Evolutionary conservation across 2,888 invertebrate species (phyloP), one percentile per base, ranked within the genome.

Genomic region (Epirrhoe tristata): DNA sequence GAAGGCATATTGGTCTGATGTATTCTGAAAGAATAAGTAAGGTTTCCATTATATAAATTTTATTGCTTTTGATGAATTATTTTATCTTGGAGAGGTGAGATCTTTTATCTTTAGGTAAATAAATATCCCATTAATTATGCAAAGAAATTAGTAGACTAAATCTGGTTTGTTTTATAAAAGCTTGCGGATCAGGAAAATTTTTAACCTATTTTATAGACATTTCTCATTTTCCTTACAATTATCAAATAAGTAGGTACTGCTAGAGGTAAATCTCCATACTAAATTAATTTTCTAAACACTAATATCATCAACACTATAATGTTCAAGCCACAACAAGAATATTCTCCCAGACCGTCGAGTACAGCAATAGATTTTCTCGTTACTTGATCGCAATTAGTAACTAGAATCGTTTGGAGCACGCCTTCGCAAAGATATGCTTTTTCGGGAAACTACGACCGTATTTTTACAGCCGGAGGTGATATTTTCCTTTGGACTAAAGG

Each of bases 1-100:
- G 88, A 14, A 93, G 77, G 76, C 93, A 93, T 73, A 93, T 89
- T 8, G 93, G 90, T 24, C 93, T 83, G 63, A 91, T 89, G 75
- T 82, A 90, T 51, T 86, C 93, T 93, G 85, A 46, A 86, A 87
- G 71, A 48, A 32, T 7, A 10, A 39, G 14, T 34, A 54, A 17
- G 16, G 51, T 7, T 46, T 14, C 14, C 0, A 1, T 46, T 7
- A 14, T 46, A 3, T n/a, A n/a, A n/a, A n/a, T 4, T 14, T 14
- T 14, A 39, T 39, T 39, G 39, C 6, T 39, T 32, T 32, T 36
- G 6, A 8, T 36, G 5, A 39, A 3, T 39, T 39, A n/a, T n/a
- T n/a, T n/a, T n/a, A 24, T 24, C 24, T 24, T 24, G 24, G 24
- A 24, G 24, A 24, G 24, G 24, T 24, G 24, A 24, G 24, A 24